These are phyloP conservation scores for chimpanzee (Pan troglodytes) DNA, from an alignment of 2,113 vertebrate genomes.

Conservation along the genomic window DNA sequence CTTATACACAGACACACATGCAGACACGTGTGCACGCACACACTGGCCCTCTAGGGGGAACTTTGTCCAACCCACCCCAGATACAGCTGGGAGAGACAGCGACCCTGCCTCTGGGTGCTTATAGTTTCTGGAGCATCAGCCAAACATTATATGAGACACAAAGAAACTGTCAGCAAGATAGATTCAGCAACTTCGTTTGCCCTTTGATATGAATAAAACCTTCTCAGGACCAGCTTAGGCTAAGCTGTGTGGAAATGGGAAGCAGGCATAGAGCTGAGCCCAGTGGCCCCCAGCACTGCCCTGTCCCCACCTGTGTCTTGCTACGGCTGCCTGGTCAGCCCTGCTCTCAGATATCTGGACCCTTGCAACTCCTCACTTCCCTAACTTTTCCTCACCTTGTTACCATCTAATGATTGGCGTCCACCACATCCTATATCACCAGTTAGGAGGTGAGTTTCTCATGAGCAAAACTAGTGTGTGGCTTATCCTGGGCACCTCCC, in stretches of 20 bases:
- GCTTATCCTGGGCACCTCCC: neutral
- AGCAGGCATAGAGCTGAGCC: neutral
- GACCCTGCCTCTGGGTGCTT: neutral
- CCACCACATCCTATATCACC: neutral
- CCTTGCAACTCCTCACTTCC: neutral
- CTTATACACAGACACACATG: neutral
- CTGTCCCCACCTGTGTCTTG: neutral
- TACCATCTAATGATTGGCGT: neutral
- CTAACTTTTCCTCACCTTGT: neutral
- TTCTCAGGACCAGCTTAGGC: neutral
- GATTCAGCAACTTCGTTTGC: neutral
- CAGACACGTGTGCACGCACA: neutral
- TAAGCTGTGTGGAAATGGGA: neutral
- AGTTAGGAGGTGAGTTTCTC: neutral
- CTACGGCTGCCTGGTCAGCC: neutral
- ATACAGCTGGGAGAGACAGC: neutral
- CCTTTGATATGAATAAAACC: neutral
- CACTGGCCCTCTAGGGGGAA: neutral
- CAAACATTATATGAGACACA: neutral
- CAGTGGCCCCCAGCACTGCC: neutral
- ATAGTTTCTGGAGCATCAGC: rapidly evolving
- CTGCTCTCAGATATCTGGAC: too few species aligned
- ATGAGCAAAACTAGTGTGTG: neutral
- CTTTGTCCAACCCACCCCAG: neutral
- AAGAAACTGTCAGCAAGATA: neutral